Evolutionary conservation across 2,113 vertebrate genomes (phyloP).

Genomic region (Psittacula cyanocephala): DNA sequence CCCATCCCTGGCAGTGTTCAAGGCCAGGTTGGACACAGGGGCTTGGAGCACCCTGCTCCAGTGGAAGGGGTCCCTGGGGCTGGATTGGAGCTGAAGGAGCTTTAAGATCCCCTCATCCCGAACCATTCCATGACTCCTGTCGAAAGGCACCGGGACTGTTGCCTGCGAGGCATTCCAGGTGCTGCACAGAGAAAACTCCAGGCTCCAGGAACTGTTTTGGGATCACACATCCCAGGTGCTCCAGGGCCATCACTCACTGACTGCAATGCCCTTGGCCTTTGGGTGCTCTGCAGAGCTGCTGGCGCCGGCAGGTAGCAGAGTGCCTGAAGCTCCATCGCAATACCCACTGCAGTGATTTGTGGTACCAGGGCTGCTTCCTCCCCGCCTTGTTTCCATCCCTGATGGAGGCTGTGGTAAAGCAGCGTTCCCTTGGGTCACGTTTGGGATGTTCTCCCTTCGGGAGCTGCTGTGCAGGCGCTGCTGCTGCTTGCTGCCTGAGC

Average conservation of each 20-base stretch:
- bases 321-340: background rate
- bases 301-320: background rate
- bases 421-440: fast-evolving
- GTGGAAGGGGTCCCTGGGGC: too few relatives aligned
- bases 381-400: background rate
- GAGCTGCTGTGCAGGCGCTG: background rate
- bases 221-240: background rate
- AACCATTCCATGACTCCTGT: background rate
- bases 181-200: background rate
- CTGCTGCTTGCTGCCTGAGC: background rate
- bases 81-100: too few relatives aligned
- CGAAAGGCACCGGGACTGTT: fast-evolving
- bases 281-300: background rate
- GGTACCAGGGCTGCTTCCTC: background rate
- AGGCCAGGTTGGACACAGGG: too few relatives aligned
- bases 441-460: background rate
- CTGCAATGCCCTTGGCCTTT: background rate
- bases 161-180: too few relatives aligned
- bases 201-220: background rate
- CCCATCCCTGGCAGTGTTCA: too few relatives aligned
- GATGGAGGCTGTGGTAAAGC: background rate
- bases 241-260: fast-evolving
- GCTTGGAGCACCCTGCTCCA: too few relatives aligned
- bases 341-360: fast-evolving
- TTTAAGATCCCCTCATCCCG: background rate